Conservation (phyloP, 2,888 invertebrate genomes). For the Thalpophila matura region DNA sequence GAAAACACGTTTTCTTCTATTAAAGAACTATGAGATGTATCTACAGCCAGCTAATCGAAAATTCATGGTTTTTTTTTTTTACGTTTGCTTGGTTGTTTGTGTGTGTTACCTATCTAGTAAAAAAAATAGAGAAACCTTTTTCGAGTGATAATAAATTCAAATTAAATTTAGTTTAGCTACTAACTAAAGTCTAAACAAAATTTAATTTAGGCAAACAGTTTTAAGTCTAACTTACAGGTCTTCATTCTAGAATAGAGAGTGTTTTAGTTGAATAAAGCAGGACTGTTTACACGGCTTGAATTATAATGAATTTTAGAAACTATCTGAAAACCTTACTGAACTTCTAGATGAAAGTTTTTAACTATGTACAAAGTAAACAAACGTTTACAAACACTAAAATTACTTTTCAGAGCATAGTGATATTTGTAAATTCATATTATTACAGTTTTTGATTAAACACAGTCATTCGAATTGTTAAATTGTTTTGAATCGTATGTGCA, state of each 20-base stretch:
- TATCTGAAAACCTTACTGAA: no score
- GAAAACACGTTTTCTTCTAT: neutral
- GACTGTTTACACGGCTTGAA: neutral
- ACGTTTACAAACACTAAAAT: no score
- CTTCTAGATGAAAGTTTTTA: no score
- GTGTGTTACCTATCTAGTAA: neutral
- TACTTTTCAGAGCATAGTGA: no score
- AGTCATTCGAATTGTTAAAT: no score
- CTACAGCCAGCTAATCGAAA: no score
- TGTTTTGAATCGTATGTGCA: no score
- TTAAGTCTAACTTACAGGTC: neutral
- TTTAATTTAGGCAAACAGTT: neutral
- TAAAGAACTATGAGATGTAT: constrained; percentile 9
- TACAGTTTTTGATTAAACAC: no score
- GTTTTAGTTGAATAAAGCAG: neutral
- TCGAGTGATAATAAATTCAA: neutral
- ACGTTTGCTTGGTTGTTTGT: neutral
- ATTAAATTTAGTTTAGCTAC: constrained; percentile 6
- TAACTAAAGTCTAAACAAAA: neutral
- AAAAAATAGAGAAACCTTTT: neutral
- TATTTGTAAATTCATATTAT: no score
- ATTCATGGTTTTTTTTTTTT: no score
- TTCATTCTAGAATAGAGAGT: neutral
- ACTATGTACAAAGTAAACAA: no score
- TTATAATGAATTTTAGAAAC: no score